Evolutionary conservation across 2,797 vertebrate species (phyloP).

Genomic region (Anguilla anguilla): DNA sequence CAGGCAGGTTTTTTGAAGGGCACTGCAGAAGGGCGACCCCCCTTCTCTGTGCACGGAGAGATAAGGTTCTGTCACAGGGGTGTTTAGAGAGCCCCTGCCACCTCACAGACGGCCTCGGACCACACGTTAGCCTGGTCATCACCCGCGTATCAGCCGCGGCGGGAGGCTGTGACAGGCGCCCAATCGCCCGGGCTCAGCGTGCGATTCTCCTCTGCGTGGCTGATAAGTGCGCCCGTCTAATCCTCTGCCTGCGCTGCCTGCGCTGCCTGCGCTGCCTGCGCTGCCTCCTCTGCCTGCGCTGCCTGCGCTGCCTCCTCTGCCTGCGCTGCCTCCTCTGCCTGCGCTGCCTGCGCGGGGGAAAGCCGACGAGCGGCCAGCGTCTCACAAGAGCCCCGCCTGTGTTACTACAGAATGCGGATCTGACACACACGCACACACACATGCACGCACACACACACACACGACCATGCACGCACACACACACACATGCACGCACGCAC

Average conservation of each 20-base stretch:
- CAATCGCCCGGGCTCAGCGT: neutral
- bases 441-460: neutral
- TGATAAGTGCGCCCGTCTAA: neutral
- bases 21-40: neutral
- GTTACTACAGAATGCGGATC: conserved; percentile 38
- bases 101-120: neutral
- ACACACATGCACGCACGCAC: too few relatives aligned
- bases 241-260: neutral
- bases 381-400: conserved; percentile 31
- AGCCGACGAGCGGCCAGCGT: conserved; percentile 36
- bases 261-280: neutral
- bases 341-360: neutral
- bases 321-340: neutral
- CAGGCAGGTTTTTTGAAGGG: neutral
- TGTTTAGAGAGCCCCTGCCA: neutral
- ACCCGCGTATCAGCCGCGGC: neutral
- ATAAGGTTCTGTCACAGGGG: neutral
- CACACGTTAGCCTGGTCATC: neutral
- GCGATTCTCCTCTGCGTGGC: neutral
- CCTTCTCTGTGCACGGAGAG: neutral
- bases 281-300: neutral
- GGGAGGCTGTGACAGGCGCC: neutral
- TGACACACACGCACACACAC: conserved; percentile 37
- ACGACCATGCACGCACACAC: conserved; percentile 30
- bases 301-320: neutral